Evolutionary conservation across 2,113 vertebrate species (phyloP).

Genomic region (Eulemur macaco): DNA sequence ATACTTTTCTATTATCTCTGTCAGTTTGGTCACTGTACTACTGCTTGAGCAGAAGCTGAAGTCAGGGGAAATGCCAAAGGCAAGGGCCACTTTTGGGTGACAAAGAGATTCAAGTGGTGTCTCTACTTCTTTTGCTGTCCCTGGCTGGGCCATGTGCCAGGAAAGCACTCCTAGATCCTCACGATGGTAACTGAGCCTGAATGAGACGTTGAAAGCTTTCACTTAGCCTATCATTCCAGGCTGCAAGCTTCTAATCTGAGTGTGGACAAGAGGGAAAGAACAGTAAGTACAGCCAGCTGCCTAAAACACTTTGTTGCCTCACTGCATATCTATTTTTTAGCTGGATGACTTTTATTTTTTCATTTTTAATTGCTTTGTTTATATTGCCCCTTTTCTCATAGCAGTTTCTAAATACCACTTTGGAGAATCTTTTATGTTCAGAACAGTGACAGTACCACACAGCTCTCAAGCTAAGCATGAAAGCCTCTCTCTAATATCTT

Average conservation of each 20-base stretch:
- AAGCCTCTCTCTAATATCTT: neutral
- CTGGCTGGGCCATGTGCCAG: neutral
- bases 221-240: neutral
- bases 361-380: constrained; percentile 55
- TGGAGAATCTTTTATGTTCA: constrained; percentile 21
- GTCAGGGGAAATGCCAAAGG: neutral
- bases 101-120: constrained; percentile 5
- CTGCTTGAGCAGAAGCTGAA: neutral
- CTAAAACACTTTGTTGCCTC: constrained; percentile 9
- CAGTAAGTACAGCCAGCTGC: neutral
- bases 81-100: neutral
- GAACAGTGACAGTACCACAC: neutral
- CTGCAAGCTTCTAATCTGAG: neutral
- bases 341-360: constrained; percentile 41
- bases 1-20: neutral
- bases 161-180: neutral
- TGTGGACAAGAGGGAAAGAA: neutral
- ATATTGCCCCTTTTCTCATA: neutral
- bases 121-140: neutral
- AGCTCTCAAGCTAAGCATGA: constrained; percentile 17
- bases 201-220: neutral
- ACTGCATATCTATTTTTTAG: neutral
- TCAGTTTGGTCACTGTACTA: neutral
- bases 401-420: constrained; percentile 22
- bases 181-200: neutral